phyloP scores from a whole-genome alignment of 2,888 invertebrate species.

The Tiphia femorata region DNA sequence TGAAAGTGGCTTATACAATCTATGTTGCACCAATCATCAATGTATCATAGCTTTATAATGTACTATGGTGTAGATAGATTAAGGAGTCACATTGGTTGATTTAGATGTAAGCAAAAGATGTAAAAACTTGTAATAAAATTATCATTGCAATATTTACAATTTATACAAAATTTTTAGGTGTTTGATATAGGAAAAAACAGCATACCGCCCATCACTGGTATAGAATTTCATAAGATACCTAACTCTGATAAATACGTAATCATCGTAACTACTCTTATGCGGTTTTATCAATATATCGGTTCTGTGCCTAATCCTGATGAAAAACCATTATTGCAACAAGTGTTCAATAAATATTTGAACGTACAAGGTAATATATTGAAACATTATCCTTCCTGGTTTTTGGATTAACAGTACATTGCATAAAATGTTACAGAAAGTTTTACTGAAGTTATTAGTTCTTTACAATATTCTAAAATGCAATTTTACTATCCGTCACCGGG shows the following conservation, averaged over 20 bases:
- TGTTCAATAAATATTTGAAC: constrained; percentile 84
- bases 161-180: constrained; percentile 72
- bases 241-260: constrained; percentile 83
- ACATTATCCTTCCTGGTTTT: too few relatives aligned
- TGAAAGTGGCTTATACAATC: background rate
- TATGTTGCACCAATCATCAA: background rate
- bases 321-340: constrained; percentile 82
- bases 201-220: constrained; percentile 86
- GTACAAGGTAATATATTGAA: constrained; percentile 74
- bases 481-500: constrained; percentile 80
- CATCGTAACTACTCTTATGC: constrained; percentile 85
- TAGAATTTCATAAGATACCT: constrained; percentile 84
- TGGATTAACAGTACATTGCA: too few relatives aligned
- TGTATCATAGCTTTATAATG: constrained; percentile 2
- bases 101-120: too few relatives aligned
- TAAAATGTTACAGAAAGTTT: constrained; percentile 72
- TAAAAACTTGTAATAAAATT: too few relatives aligned
- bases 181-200: constrained; percentile 88
- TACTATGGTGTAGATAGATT: too few relatives aligned
- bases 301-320: constrained; percentile 79
- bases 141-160: constrained; percentile 1
- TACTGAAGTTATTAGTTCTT: constrained; percentile 79
- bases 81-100: too few relatives aligned
- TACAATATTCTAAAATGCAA: constrained; percentile 84
- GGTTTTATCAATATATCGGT: constrained; percentile 91